phyloP scores from a whole-genome alignment of 2,888 invertebrate species.

The Melanchra persicariae region DNA sequence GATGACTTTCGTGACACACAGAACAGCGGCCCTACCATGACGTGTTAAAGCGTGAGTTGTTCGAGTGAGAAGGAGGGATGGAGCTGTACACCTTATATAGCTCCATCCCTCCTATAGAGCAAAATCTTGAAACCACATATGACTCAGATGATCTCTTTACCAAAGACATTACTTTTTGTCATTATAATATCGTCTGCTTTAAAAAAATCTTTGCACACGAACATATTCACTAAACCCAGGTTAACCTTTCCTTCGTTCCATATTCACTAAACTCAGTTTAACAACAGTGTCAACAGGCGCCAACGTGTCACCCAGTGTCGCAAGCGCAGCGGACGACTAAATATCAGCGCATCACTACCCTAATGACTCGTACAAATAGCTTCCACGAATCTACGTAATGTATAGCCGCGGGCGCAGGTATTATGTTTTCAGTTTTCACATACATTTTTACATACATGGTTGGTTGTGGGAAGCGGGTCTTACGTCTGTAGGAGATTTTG shows the following conservation, averaged over 20 bases:
- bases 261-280: slow-evolving; percentile 39
- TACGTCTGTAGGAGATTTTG: neutral
- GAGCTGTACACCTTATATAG: too few relatives aligned
- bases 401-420: slow-evolving; percentile 41
- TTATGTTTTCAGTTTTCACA: slow-evolving; percentile 60
- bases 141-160: too few relatives aligned
- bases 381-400: slow-evolving; percentile 63
- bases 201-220: too few relatives aligned
- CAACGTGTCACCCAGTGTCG: slow-evolving; percentile 83
- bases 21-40: too few relatives aligned
- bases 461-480: slow-evolving; percentile 44
- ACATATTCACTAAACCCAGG: too few relatives aligned
- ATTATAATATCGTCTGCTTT: neutral
- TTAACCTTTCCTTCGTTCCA: too few relatives aligned
- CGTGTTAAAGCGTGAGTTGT: too few relatives aligned
- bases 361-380: slow-evolving; percentile 83
- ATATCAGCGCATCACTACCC: slow-evolving; percentile 86
- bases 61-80: too few relatives aligned
- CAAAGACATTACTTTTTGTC: too few relatives aligned
- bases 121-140: neutral
- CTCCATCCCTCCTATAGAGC: too few relatives aligned
- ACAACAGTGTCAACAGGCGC: slow-evolving; percentile 41
- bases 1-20: too few relatives aligned
- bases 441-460: slow-evolving; percentile 19
- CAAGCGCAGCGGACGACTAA: slow-evolving; percentile 80